These are phyloP conservation scores for Triplophysa yarkandensis DNA, from an alignment of 2,797 vertebrate species.

Conservation along the genomic window DNA sequence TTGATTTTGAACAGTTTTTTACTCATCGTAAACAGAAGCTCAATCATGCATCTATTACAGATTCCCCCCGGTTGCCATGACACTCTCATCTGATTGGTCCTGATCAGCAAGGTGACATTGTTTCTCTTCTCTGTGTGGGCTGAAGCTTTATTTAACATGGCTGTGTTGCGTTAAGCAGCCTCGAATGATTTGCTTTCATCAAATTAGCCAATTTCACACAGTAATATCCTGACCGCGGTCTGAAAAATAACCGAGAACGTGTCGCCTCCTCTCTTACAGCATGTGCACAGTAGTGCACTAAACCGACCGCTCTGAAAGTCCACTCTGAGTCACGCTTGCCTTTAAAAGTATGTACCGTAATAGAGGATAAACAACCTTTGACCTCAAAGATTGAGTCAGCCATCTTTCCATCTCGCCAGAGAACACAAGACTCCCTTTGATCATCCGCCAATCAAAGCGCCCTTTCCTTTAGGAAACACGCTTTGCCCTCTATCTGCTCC, in stretches of 20 bases:
- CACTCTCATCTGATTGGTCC: slow-evolving; percentile 41
- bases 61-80: slow-evolving; percentile 36
- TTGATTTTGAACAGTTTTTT: slow-evolving; percentile 11
- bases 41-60: slow-evolving; percentile 8
- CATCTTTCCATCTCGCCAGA: slow-evolving; percentile 28
- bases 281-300: slow-evolving; percentile 16
- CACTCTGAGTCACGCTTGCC: slow-evolving; percentile 1
- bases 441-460: slow-evolving; percentile 42
- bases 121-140: slow-evolving; percentile 41
- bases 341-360: slow-evolving; percentile 16
- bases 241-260: neutral
- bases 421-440: slow-evolving; percentile 52
- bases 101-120: slow-evolving; percentile 52
- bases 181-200: slow-evolving; percentile 26
- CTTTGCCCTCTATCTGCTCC: slow-evolving; percentile 50
- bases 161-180: slow-evolving; percentile 20
- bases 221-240: neutral
- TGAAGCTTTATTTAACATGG: slow-evolving; percentile 39
- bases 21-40: neutral
- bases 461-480: slow-evolving; percentile 44
- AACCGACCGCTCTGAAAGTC: slow-evolving; percentile 13
- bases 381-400: slow-evolving; percentile 30
- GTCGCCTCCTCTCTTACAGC: slow-evolving; percentile 4
- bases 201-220: slow-evolving; percentile 31
- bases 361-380: slow-evolving; percentile 38